Conservation (phyloP, 2,888 invertebrate genomes). For the Plebejus argus region DNA sequence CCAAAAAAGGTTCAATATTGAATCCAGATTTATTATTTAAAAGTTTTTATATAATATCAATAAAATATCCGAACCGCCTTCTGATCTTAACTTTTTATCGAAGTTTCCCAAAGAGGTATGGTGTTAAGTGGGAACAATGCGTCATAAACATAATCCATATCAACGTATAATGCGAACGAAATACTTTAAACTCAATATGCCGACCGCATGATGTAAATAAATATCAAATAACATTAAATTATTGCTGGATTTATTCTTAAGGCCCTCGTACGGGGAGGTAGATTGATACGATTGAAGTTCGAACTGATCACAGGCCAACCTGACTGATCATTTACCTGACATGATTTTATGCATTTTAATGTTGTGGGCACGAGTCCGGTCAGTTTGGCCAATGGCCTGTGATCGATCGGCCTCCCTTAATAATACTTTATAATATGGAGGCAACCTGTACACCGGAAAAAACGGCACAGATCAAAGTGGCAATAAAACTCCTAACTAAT, state of each 20-base stretch:
- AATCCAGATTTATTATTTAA: not conserved
- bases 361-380: no score
- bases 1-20: not conserved
- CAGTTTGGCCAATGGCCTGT: no score
- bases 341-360: no score
- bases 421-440: no score
- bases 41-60: slow-evolving; percentile 39
- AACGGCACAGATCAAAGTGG: no score
- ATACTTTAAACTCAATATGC: slow-evolving; percentile 67
- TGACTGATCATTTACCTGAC: no score
- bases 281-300: no score
- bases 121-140: slow-evolving; percentile 62
- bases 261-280: no score
- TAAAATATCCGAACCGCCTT: slow-evolving; percentile 47
- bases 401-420: no score
- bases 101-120: slow-evolving; percentile 55
- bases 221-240: slow-evolving; percentile 11
- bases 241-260: not conserved
- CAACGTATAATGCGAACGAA: slow-evolving; percentile 67
- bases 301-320: no score
- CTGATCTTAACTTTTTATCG: slow-evolving; percentile 63
- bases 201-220: slow-evolving; percentile 42
- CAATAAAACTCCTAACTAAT: no score
- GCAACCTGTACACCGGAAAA: no score
- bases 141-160: slow-evolving; percentile 72